phyloP scores from a whole-genome alignment of 2,113 vertebrate genomes.

The Anguilla japonica region DNA sequence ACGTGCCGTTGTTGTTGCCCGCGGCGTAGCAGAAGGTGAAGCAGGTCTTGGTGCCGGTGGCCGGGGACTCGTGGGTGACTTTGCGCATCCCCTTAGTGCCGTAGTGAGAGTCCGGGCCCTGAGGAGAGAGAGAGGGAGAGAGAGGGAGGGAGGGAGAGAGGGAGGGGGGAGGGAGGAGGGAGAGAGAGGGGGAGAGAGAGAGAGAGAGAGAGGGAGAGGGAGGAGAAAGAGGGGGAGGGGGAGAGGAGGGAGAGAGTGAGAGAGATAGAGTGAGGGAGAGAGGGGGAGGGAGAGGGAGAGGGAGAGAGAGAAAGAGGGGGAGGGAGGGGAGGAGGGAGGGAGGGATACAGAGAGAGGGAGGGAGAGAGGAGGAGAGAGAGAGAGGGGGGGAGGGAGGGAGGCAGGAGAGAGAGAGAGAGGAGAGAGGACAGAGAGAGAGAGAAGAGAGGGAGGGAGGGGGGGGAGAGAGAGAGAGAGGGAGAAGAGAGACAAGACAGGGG shows the following conservation, averaged over 20 bases:
- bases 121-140: neutral
- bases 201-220: neutral
- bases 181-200: neutral
- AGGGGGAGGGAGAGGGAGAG: no score
- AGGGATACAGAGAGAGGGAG: no score
- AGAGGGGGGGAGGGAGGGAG: accelerated
- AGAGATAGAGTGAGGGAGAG: no score
- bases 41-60: conserved; percentile 83
- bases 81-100: conserved; percentile 88
- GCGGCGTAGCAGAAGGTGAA: conserved; percentile 89
- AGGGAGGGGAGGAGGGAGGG: no score
- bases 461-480: no score
- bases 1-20: conserved; percentile 88
- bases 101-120: conserved; percentile 87
- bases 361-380: no score
- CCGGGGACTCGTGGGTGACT: conserved; percentile 82
- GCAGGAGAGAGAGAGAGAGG: no score
- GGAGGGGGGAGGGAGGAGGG: neutral
- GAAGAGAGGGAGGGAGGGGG: no score
- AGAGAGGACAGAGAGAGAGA: no score
- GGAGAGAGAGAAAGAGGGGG: no score
- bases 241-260: no score
- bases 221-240: neutral
- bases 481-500: no score
- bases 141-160: neutral